Evolutionary conservation across 2,797 vertebrate species (phyloP).

Genomic region (Sphenopsis melanotis): DNA sequence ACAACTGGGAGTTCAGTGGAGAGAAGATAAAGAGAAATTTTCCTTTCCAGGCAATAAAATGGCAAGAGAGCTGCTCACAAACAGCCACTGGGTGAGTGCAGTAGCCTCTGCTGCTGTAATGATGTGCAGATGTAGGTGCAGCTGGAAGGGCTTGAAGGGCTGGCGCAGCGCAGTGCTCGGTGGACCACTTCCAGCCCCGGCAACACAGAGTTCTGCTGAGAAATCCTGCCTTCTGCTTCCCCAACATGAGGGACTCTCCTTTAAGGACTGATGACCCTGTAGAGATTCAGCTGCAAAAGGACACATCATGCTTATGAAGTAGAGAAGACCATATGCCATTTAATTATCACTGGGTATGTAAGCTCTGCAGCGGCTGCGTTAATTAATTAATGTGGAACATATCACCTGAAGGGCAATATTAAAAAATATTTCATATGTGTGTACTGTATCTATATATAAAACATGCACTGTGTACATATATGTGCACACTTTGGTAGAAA

Average conservation of each 20-base stretch:
- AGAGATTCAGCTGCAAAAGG: neutral
- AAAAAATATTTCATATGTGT: neutral
- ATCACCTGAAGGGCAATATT: neutral
- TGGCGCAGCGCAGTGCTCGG: accelerated
- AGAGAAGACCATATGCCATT: neutral
- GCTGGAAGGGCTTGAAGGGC: neutral
- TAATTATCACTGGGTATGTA: neutral
- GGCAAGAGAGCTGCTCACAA: neutral
- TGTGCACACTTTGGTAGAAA: neutral
- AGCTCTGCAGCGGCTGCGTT: accelerated
- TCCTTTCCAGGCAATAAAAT: neutral
- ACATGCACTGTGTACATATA: no score
- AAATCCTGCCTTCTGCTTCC: neutral
- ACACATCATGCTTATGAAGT: neutral
- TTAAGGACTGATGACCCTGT: neutral
- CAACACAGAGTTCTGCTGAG: neutral
- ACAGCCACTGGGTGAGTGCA: neutral
- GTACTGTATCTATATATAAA: neutral
- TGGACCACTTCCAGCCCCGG: neutral
- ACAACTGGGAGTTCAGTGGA: neutral
- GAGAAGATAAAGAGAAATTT: neutral
- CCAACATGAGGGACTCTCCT: neutral
- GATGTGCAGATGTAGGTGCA: neutral
- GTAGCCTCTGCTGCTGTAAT: neutral
- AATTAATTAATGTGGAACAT: neutral